These are phyloP conservation scores for Xestoiulus laeticollis DNA, from an alignment of 2,888 invertebrate genomes.

Conservation along the genomic window DNA sequence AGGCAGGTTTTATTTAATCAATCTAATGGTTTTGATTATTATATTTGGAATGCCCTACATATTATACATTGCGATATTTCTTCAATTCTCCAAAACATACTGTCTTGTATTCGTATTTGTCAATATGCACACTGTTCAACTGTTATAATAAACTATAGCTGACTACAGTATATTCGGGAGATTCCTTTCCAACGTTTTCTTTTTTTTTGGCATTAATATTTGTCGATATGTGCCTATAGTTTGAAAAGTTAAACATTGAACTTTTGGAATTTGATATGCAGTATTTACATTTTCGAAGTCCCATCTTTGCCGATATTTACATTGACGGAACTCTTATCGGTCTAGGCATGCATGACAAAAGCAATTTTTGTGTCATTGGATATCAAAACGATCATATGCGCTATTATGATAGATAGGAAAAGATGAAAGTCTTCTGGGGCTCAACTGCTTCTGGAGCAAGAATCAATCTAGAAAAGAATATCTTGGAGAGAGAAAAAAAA, in stretches of 20 bases:
- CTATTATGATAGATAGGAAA: constrained; percentile 12
- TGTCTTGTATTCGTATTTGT: too few species aligned
- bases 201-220: background rate
- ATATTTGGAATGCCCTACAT: too few species aligned
- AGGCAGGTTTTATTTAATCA: too few species aligned
- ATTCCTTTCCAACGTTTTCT: background rate
- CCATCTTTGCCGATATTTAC: constrained; percentile 1
- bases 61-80: too few species aligned
- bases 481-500: constrained; percentile 13
- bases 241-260: background rate
- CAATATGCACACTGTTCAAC: too few species aligned
- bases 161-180: too few species aligned
- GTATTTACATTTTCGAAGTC: constrained; percentile 10
- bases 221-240: background rate
- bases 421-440: background rate
- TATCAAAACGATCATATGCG: constrained; percentile 31
- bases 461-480: constrained; percentile 39
- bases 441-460: constrained; percentile 35
- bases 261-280: background rate
- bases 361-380: constrained; percentile 35
- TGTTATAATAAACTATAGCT: too few species aligned
- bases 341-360: constrained; percentile 43
- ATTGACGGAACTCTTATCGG: constrained; percentile 16
- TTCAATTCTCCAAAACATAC: too few species aligned
- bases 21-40: too few species aligned